phyloP scores from a whole-genome alignment of 2,888 invertebrate genomes.

The Drosophila infuscata region DNA sequence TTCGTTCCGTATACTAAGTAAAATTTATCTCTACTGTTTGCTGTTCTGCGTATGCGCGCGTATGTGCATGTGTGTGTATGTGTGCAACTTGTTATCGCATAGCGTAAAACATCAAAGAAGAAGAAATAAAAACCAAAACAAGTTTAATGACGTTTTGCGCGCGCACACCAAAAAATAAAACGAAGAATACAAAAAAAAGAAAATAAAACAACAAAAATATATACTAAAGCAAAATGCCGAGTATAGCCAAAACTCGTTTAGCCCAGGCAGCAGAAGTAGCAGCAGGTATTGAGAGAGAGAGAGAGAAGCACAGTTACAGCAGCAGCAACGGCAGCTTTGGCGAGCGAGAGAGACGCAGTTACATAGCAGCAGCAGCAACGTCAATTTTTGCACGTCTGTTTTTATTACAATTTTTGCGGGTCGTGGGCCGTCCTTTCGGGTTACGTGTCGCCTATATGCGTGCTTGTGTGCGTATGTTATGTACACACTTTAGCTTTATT shows the following conservation, averaged over 20 bases:
- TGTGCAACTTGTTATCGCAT: conserved; percentile 81
- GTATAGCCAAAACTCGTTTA: conserved; percentile 48
- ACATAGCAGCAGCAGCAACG: conserved; percentile 22
- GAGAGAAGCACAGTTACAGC: conserved; percentile 55
- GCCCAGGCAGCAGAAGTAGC: conserved; percentile 27
- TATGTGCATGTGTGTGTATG: conserved; percentile 27
- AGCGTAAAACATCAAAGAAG: conserved; percentile 66
- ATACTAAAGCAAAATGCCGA: conserved; percentile 30
- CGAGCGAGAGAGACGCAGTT: conserved; percentile 47
- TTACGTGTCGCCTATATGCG: conserved; percentile 55
- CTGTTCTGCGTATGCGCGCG: conserved; percentile 56
- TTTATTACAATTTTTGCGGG: conserved; percentile 71
- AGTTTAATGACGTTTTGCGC: conserved; percentile 82
- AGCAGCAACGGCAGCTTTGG: conserved; percentile 26
- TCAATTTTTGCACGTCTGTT: conserved; percentile 75
- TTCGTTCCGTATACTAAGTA: conserved; percentile 59
- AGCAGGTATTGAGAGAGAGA: conserved; percentile 27
- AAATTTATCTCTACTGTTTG: conserved; percentile 68
- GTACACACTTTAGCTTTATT: conserved; percentile 45
- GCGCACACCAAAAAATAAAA: conserved; percentile 59
- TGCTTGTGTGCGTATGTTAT: conserved; percentile 33
- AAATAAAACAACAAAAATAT: conserved; percentile 32
- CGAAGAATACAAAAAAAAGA: conserved; percentile 39
- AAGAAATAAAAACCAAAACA: conserved; percentile 77
- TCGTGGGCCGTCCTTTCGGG: conserved; percentile 50